Conservation (phyloP, 2,113 vertebrate species). For the Platysteira castanea region DNA sequence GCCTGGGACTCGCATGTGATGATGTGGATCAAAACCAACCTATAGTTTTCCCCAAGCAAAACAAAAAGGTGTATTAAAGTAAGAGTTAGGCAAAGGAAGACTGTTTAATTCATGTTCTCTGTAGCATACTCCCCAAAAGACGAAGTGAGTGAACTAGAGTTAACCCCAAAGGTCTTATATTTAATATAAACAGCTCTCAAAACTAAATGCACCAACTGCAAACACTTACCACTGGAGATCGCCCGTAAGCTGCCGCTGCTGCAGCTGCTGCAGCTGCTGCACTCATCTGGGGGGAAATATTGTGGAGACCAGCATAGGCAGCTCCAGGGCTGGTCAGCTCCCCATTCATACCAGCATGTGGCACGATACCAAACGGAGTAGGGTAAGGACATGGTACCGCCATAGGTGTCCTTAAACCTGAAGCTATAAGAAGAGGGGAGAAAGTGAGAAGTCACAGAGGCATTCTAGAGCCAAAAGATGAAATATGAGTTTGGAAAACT, state of each 20-base stretch:
- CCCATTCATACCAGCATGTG: conserved; percentile 82
- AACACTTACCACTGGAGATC: conserved; percentile 80
- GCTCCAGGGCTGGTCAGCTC: conserved; percentile 83
- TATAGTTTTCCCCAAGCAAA: conserved; percentile 61
- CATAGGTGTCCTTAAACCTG: conserved; percentile 83
- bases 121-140: not conserved
- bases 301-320: conserved; percentile 80
- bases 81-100: not conserved
- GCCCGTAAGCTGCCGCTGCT: conserved; percentile 76
- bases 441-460: not conserved
- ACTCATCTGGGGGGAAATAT: conserved; percentile 84
- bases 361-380: conserved; percentile 80
- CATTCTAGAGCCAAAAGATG: not conserved
- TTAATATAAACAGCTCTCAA: not conserved
- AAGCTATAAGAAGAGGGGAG: conserved; percentile 31
- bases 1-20: conserved; percentile 85
- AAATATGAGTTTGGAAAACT: not conserved
- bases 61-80: conserved; percentile 12
- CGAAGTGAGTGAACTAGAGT: not conserved
- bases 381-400: conserved; percentile 85
- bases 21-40: conserved; percentile 88
- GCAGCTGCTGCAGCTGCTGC: conserved; percentile 75
- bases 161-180: not conserved
- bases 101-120: not conserved
- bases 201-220: accelerated